Conservation (phyloP, 2,888 invertebrate genomes). For the Vanessa cardui region DNA sequence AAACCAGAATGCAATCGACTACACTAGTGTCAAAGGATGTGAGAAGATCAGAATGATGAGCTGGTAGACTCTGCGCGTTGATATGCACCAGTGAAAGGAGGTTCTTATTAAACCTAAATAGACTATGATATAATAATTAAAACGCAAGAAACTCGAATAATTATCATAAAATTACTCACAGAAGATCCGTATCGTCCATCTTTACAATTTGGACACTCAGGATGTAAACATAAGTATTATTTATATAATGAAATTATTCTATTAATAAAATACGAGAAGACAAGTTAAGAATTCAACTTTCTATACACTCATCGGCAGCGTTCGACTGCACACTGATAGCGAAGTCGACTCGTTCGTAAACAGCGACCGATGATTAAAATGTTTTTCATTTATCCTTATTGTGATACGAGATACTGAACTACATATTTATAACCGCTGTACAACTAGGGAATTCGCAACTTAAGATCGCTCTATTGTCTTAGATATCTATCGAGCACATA, state of each 20-base stretch:
- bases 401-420: neutral
- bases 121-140: neutral
- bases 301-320: conserved; percentile 8
- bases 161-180: neutral
- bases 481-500: too few relatives aligned
- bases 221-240: neutral
- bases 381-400: conserved; percentile 26
- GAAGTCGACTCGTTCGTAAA: conserved; percentile 19
- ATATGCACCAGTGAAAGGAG: too few relatives aligned
- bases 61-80: too few relatives aligned
- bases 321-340: conserved; percentile 34
- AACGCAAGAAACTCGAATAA: too few relatives aligned
- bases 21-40: too few relatives aligned
- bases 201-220: neutral
- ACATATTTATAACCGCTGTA: neutral
- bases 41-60: too few relatives aligned
- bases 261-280: neutral
- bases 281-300: neutral
- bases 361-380: conserved; percentile 28
- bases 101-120: too few relatives aligned
- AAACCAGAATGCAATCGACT: too few relatives aligned
- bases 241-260: neutral
- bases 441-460: neutral
- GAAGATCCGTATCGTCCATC: neutral
- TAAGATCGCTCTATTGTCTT: too few relatives aligned